Conservation (phyloP, 1,140 invertebrate species). For the Bombus cullumanus region DNA sequence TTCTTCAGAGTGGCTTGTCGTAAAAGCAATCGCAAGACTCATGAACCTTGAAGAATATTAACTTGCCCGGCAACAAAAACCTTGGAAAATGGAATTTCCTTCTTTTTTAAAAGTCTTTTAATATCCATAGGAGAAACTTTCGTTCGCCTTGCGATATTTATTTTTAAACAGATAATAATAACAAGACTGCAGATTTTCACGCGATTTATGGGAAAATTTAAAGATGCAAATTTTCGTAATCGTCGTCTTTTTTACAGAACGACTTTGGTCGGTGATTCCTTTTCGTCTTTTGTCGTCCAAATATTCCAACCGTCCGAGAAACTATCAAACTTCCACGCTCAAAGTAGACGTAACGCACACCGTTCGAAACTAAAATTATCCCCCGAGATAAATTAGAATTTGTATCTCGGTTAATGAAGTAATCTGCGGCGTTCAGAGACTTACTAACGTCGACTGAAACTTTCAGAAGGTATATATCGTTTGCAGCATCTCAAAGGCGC, state of each 20-base stretch:
- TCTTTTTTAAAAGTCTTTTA: too few species aligned
- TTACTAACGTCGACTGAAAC: not conserved
- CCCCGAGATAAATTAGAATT: not conserved
- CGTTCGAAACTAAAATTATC: constrained; percentile 10
- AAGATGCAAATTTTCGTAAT: not conserved
- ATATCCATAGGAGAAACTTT: not conserved
- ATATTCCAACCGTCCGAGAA: not conserved
- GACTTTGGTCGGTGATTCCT: not conserved
- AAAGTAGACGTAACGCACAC: not conserved
- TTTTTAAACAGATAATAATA: not conserved
- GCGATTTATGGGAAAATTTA: too few species aligned
- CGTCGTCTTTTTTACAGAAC: not conserved
- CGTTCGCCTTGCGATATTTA: not conserved
- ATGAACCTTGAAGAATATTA: not conserved
- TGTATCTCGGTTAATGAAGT: constrained; percentile 8
- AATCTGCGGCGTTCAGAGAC: constrained; percentile 6
- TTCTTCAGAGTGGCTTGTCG: too few species aligned
- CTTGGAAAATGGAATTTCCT: not conserved
- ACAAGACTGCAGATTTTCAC: too few species aligned
- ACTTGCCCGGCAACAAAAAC: not conserved
- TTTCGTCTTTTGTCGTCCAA: not conserved
- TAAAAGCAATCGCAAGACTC: not conserved
- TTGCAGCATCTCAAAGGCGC: not conserved
- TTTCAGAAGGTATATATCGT: not conserved
- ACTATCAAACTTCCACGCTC: not conserved